These are phyloP conservation scores for Corydoras sp. DNA, from an alignment of 2,113 vertebrate species.

Conservation along the genomic window DNA sequence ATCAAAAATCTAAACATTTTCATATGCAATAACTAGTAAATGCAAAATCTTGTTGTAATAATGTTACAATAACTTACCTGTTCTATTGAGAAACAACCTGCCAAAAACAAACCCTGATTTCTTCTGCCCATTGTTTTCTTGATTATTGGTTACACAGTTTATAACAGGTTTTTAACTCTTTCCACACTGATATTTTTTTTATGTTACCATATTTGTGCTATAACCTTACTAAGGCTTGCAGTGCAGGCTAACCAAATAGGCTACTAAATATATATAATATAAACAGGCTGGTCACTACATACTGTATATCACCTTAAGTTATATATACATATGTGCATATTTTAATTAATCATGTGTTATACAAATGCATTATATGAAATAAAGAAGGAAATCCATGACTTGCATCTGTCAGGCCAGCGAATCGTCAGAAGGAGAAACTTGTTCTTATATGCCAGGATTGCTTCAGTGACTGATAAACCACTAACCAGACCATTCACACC, in stretches of 20 bases:
- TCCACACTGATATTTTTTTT: not conserved
- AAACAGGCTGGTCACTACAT: conserved; percentile 39
- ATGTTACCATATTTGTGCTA: conserved; percentile 31
- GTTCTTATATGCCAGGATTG: too few relatives aligned
- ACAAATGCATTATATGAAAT: not conserved
- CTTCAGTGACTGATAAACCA: conserved; percentile 7
- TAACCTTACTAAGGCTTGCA: conserved; percentile 61
- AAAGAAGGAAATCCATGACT: not conserved
- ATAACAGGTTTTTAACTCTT: not conserved
- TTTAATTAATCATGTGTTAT: not conserved
- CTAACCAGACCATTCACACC: conserved; percentile 26
- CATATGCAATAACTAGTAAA: too few relatives aligned
- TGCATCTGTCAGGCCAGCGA: conserved; percentile 3
- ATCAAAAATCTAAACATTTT: too few relatives aligned
- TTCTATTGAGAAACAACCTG: too few relatives aligned
- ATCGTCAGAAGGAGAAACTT: too few relatives aligned
- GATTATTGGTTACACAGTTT: conserved; percentile 13
- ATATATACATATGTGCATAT: conserved; percentile 21
- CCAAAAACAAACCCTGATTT: conserved; percentile 30
- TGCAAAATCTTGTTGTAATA: too few relatives aligned
- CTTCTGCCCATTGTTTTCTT: conserved; percentile 30
- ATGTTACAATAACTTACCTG: too few relatives aligned
- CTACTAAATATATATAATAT: conserved; percentile 35
- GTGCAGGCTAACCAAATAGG: conserved; percentile 55
- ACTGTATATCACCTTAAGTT: conserved; percentile 30